Percentiles rank a stretch among this genome's conserved stretches.
These are phyloP conservation scores for Neodiprion virginianus DNA, from an alignment of 1,140 invertebrate species.

Conservation along the genomic window DNA sequence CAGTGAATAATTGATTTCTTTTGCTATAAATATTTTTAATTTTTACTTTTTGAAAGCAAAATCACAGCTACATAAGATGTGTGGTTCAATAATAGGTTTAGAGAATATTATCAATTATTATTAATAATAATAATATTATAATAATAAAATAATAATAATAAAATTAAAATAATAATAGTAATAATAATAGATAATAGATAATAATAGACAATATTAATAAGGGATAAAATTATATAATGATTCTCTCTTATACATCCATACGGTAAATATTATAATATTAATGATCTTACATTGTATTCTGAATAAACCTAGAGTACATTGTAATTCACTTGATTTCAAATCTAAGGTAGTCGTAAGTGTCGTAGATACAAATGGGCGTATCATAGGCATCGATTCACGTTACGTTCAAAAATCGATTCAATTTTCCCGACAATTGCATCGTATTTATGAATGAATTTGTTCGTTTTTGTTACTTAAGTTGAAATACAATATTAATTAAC, in stretches of 20 bases:
- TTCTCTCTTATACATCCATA: constrained; percentile 53
- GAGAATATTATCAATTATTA: constrained; percentile 24
- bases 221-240: constrained; percentile 59
- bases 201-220: constrained; percentile 48
- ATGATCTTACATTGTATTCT: constrained; percentile 37
- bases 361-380: not conserved
- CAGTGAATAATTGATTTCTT: constrained; percentile 10
- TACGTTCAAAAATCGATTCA: not conserved
- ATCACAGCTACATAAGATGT: constrained; percentile 63
- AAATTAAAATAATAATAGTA: constrained; percentile 17
- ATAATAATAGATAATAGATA: constrained; percentile 44
- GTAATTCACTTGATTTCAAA: not conserved
- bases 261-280: constrained; percentile 54
- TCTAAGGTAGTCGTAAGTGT: not conserved
- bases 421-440: not conserved
- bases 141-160: constrained; percentile 43
- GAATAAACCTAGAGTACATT: not conserved
- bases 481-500: not conserved
- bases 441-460: too few relatives aligned
- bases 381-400: not conserved
- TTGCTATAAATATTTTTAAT: constrained; percentile 64
- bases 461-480: too few relatives aligned
- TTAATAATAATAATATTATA: constrained; percentile 43
- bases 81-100: constrained; percentile 54
- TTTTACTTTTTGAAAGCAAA: constrained; percentile 63